Evolutionary conservation across 2,113 vertebrate genomes (phyloP), one percentile per base, ranked within the genome.

Genomic region (Solea solea): DNA sequence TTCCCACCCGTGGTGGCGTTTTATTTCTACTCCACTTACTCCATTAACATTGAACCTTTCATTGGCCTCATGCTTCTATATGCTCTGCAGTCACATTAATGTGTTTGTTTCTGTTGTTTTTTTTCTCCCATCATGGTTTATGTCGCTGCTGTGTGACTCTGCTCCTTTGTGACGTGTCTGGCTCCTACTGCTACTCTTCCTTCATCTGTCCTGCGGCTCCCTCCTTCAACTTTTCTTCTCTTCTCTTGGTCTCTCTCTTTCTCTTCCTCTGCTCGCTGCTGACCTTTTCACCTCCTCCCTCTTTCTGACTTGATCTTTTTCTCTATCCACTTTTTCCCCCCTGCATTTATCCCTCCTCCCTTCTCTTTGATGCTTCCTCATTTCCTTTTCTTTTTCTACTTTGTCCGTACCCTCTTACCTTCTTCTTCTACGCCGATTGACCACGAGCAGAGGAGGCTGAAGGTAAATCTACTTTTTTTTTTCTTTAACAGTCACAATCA

Each of bases 381-480:
- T 1, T 42, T 8, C 91, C 13, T 61, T 78, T 74, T 68, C 72
- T 78, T 87, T 73, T 78, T n/a, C 9, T 12, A 4, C 16, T 8
- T 44, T 42, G 9, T 16, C 44, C 53, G 39, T 64, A 34, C 34
- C 5, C 5, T 3, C 34, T 21, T 10, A 7, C 25, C 46, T 66
- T 15, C 41, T 14, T 12, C 27, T 39, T 25, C 25, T 67, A 14
- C 5, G 52, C 25, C 16, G 39, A 69, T 41, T 53, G 73, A 63
- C 64, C 69, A 84, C 82, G 72, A 95, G 91, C 95, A 96, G 96
- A 98, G 86, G 95, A 97, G 87, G 94, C 95, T 60, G 96, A 97
- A 95, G 96, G 96, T 98, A 86, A 94, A 95, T 87, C 25, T 44
- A 1, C 11, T 59, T 44, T 58, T 54, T 46, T 0, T 28, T 28